A percentile compares a stretch with the other conserved stretches of the same genome.
phyloP scores from a whole-genome alignment of 1,140 invertebrate genomes.

The Drosophila fuyamai region DNA sequence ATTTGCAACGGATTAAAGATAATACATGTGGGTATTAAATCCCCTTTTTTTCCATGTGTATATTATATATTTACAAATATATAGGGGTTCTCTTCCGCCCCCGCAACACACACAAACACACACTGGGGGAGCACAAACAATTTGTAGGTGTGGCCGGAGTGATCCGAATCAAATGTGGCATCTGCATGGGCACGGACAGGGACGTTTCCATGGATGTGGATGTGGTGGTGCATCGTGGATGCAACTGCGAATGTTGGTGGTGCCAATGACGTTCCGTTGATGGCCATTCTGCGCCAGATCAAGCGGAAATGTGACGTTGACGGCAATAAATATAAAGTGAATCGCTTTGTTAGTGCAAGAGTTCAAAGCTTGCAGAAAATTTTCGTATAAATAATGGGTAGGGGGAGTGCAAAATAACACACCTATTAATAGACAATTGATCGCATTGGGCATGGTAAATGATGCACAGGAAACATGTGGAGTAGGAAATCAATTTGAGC shows the following conservation, averaged over 20 bases:
- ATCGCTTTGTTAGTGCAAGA: slow-evolving; percentile 73
- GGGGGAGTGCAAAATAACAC: slow-evolving; percentile 11
- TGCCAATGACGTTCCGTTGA: slow-evolving; percentile 62
- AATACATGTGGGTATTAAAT: too few relatives aligned
- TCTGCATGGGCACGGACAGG: slow-evolving; percentile 37
- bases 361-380: slow-evolving; percentile 62
- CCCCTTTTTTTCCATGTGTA: background rate
- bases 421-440: slow-evolving; percentile 22
- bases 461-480: slow-evolving; percentile 41
- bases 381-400: background rate
- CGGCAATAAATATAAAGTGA: slow-evolving; percentile 69
- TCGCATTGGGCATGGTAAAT: slow-evolving; percentile 14
- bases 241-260: slow-evolving; percentile 41
- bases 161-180: slow-evolving; percentile 54
- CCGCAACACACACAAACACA: slow-evolving; percentile 13
- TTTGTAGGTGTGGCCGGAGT: slow-evolving; percentile 76
- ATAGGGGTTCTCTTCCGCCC: slow-evolving; percentile 6
- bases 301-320: slow-evolving; percentile 82
- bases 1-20: too few relatives aligned
- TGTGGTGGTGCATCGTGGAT: slow-evolving; percentile 21
- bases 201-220: slow-evolving; percentile 36
- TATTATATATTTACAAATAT: slow-evolving; percentile 17
- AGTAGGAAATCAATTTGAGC: slow-evolving; percentile 38
- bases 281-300: slow-evolving; percentile 77
- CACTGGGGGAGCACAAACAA: slow-evolving; percentile 64